phyloP scores from a whole-genome alignment of 1,140 invertebrate species.

The Meteorus sp. region DNA sequence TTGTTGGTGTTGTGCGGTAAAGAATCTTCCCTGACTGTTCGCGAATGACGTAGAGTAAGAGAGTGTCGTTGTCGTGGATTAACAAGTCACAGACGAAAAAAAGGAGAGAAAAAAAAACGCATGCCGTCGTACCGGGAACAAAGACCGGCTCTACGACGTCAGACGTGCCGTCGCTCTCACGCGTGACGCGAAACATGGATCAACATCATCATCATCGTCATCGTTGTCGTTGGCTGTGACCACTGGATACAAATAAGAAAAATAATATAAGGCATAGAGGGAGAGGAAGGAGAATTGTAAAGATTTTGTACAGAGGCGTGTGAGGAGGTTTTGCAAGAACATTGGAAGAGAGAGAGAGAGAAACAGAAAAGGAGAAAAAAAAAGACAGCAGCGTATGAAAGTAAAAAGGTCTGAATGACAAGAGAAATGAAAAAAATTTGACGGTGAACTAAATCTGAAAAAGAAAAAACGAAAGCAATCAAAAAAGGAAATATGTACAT shows the following conservation, averaged over 20 bases:
- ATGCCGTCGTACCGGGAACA: not conserved
- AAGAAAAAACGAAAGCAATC: not conserved
- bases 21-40: conserved; percentile 3
- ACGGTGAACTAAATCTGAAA: not conserved
- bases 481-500: not conserved
- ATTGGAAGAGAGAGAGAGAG: not conserved
- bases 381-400: not conserved
- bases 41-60: conserved; percentile 3
- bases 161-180: conserved; percentile 8
- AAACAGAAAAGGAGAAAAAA: not conserved
- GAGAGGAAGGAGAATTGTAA: not conserved
- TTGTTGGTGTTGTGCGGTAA: conserved; percentile 16
- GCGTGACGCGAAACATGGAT: conserved; percentile 3
- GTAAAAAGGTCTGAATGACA: conserved; percentile 4
- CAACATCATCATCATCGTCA: conserved; percentile 8
- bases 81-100: too few species aligned
- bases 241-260: too few species aligned
- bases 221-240: conserved; percentile 2
- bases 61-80: conserved; percentile 7
- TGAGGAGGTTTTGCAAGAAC: too few species aligned
- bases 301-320: not conserved
- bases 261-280: not conserved
- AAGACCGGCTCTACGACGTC: conserved; percentile 9
- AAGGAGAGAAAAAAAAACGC: too few species aligned
- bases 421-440: not conserved